Base-by-base conservation (phyloP, 2,797 vertebrate genomes). In the Syngnathus acus region DNA sequence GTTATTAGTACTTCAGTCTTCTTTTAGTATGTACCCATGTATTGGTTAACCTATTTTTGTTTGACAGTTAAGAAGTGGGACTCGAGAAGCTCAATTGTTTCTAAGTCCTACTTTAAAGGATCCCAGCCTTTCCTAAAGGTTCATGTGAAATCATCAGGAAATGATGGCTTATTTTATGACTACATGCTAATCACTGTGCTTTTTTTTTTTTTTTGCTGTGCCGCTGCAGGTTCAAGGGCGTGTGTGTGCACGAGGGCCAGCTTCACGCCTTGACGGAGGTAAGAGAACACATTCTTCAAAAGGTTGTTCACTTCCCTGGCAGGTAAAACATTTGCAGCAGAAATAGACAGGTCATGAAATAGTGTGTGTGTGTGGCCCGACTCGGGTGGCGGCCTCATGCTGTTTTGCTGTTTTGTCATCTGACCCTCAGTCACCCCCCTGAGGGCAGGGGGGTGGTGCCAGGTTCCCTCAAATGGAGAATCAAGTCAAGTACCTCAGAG, bases 231-330 rank as follows among this genome's bases (percentile, higher is more conserved):
- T 99, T 98, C 87, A 96, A 95, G 91, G 97, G 97, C 70, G 97
- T 98, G 70, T 99, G 97, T 85, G 93, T 99, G 81, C 95, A 99
- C 77, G 93, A 98, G 89, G 97, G 97, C 83, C 96, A 99, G 77
- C 91, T 99, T 66, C 97, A 99, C 64, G 96, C 97, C 76, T 91
- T 99, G 83, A 99, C 93, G 65, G 97, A 99, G 95, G 97, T 99
- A 94, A 87, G 93, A 86, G 19, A 65, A 71, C 65, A 47, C 53
- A n/a, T 23, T 61, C 9, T 45, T 45, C 43, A 42, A 61, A 61
- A n/a, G 23, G 13, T 7, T 43, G 19, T 42, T 26, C 4, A 45
- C 21, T 11, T 4, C 39, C 21, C 39, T 26, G 42, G 40, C 60
- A 62, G 60, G 60, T 62, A 23, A 45, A 58, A 47, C 42, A 43